Base-by-base conservation (phyloP, 2,888 invertebrate species). In the Galerucella pusilla region DNA sequence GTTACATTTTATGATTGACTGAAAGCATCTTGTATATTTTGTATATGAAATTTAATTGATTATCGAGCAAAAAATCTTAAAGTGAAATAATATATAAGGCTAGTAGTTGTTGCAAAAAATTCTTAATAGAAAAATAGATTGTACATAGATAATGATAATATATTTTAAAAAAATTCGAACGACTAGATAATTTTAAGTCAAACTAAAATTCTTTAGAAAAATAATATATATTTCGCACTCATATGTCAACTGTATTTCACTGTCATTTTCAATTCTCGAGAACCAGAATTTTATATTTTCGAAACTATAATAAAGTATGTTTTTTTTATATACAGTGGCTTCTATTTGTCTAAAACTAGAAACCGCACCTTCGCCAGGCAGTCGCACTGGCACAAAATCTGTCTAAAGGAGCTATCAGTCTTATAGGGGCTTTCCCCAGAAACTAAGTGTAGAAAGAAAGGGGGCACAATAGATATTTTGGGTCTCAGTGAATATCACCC, bases 181-280 rank as follows among this genome's bases (percentile, higher is more conserved):
- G 35, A 63, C 35, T 63, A 63, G 63, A 63, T 42, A 35, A 63
- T 35, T 63, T 28, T 42, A 63, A 63, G 7, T 42, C n/a, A 63
- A 61, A 61, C 28, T 61, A 61, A 61, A 63, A 63, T 14, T 63
- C 35, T 42, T 7, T 63, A 63, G 42, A 63, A 42, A 7, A 2
- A 16, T 42, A 28, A 61, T 11, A 35, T 35, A 16, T 2, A 63
- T 42, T n/a, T 63, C 35, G n/a, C 63, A 63, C 61, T 28, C 6
- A n/a, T 61, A 12, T 61, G 11, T 28, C 12, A 61, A n/a, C 14
- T 42, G 35, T 35, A 63, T 16, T 16, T 63, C 63, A 63, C 63
- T 42, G 42, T 42, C 35, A 42, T 63, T 63, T 63, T 4, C 35
- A 7, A 28, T 28, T 28, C 14, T 61, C 14, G 35, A 28, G 61